A percentile compares a stretch with the other conserved stretches of the same genome.
phyloP scores from a whole-genome alignment of 2,888 invertebrate species.

The Dexiosoma caninum region DNA sequence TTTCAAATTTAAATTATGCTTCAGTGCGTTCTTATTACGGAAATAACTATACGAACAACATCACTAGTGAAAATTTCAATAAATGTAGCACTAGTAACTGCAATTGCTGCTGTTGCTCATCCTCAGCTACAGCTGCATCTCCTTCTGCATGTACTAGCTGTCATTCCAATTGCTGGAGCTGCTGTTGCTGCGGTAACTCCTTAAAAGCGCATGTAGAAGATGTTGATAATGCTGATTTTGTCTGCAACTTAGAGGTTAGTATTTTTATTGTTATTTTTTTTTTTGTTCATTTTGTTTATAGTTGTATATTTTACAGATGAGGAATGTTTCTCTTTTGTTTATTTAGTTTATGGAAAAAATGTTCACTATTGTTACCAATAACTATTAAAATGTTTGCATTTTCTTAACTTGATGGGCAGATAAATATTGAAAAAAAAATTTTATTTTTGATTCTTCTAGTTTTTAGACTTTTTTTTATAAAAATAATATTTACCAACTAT shows the following conservation, averaged over 20 bases:
- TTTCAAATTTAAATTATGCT: constrained; percentile 77
- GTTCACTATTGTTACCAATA: constrained; percentile 17
- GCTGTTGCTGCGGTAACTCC: constrained; percentile 17
- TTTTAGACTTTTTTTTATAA: too few species aligned
- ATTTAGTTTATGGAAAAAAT: constrained; percentile 7
- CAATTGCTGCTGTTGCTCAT: constrained; percentile 56
- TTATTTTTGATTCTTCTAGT: neutral
- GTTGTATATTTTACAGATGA: too few species aligned
- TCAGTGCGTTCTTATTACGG: constrained; percentile 74
- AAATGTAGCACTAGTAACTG: constrained; percentile 31
- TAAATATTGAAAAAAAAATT: constrained; percentile 19
- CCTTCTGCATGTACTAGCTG: constrained; percentile 38
- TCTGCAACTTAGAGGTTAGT: constrained; percentile 77
- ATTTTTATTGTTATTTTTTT: constrained; percentile 56
- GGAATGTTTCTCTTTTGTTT: constrained; percentile 25
- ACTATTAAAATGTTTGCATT: constrained; percentile 55
- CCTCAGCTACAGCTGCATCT: constrained; percentile 3
- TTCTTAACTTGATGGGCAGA: constrained; percentile 13
- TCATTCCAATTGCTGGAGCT: constrained; percentile 37
- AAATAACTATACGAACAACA: constrained; percentile 68
- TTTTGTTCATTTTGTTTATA: too few species aligned
- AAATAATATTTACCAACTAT: too few species aligned
- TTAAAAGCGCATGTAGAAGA: constrained; percentile 56
- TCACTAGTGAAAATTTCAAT: constrained; percentile 29
- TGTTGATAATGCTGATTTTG: constrained; percentile 69